Base-by-base conservation (phyloP, 2,113 vertebrate species). In the Syngnathus typhle region DNA sequence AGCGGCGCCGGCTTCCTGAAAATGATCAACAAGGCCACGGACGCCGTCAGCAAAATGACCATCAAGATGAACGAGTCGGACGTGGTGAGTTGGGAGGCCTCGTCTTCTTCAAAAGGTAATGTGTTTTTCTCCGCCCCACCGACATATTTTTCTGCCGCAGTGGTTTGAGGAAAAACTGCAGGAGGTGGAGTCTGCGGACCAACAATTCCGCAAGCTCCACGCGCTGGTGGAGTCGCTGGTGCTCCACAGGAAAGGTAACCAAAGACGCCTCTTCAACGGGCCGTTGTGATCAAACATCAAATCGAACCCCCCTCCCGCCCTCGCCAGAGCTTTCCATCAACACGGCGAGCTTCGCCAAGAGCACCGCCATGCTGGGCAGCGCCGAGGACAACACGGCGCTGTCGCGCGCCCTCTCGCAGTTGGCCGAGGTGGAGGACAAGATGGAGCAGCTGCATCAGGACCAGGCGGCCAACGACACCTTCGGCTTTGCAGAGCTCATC, bases 101-200 rank as follows among this genome's bases (percentile, higher is more conserved):
- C 41, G 41, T 32, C 27, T 32, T 32, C 27, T 32, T 32, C 27
- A 32, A 32, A 3, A 32, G 27, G 27, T 32, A 3, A 32, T 32
- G 9, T 54, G 9, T 54, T 27, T 5, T 12, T 1, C 10, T 1
- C 52, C 10, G 3, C 4, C 1, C 27, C 55, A 5, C 52, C 21
- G 1, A 7, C 15, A 0, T 9, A 0, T 38, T 60, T 60, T 60
- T 38, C 13, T 6, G n/a, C 12, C 3, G 60, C 90, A 99, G 97
- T 99, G 97, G 97, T 99, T 98, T 59, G 96, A 98, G 85, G 97
- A 99, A 87, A 98, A 98, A 84, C 92, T 98, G 75, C 96, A 95
- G 91, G 96, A 99, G 83, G 94, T 99, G 64, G 97, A 99, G 73
- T 91, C 90, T 1, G 93, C 96, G 80, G 97, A 98, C 69, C 96